Evolutionary conservation across 2,888 invertebrate species (phyloP).

Genomic region (Eudasyphora cyanicolor): DNA sequence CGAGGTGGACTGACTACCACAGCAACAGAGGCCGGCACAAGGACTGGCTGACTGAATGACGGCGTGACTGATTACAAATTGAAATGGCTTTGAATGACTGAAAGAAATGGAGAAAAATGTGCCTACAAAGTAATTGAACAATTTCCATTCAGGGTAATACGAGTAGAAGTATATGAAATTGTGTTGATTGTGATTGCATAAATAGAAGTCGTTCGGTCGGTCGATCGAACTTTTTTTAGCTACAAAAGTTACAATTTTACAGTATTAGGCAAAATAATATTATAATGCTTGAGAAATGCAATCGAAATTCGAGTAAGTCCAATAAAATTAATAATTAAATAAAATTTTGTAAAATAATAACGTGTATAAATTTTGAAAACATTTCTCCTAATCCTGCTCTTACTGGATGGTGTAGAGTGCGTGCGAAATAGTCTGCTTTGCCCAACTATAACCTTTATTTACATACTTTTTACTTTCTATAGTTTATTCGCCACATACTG

Average conservation of each 20-base stretch:
- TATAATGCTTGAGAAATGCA: too few relatives aligned
- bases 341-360: too few relatives aligned
- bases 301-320: too few relatives aligned
- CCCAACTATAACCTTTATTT: neutral
- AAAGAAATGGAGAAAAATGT: conserved; percentile 7
- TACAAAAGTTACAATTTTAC: too few relatives aligned
- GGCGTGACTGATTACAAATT: conserved; percentile 3
- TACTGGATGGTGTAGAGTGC: neutral
- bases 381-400: too few relatives aligned
- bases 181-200: conserved; percentile 7
- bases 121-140: conserved; percentile 27
- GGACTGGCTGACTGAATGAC: too few relatives aligned
- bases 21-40: neutral
- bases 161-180: too few relatives aligned
- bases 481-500: neutral
- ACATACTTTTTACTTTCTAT: neutral
- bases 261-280: too few relatives aligned
- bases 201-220: neutral
- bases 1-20: too few relatives aligned
- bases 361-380: too few relatives aligned
- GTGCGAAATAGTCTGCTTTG: neutral
- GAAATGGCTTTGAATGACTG: conserved; percentile 23
- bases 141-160: neutral
- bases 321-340: too few relatives aligned
- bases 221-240: too few relatives aligned